A percentile compares a stretch with the other conserved stretches of the same genome.
Evolutionary conservation across 2,113 vertebrate genomes (phyloP).

Genomic region (Heterotilapia buettikoferi): DNA sequence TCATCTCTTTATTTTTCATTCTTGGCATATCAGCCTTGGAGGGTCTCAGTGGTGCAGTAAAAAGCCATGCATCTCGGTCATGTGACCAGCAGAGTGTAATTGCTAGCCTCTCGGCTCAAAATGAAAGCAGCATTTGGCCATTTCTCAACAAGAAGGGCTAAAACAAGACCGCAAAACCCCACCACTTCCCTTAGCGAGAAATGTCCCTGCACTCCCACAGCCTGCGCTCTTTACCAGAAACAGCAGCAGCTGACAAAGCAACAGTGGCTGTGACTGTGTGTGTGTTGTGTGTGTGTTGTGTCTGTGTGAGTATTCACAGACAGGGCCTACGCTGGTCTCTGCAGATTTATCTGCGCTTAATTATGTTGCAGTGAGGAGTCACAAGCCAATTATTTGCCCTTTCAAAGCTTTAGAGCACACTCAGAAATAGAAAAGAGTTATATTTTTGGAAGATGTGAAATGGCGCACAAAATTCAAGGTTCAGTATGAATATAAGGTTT

Average conservation of each 20-base stretch:
- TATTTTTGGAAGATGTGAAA: background rate
- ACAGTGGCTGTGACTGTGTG: background rate
- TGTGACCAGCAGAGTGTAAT: conserved; percentile 38
- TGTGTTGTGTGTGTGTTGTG: background rate
- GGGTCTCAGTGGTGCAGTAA: conserved; percentile 40
- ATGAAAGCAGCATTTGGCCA: conserved; percentile 54
- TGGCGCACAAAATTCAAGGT: background rate
- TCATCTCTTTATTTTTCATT: conserved; percentile 54
- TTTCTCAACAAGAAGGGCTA: conserved; percentile 54
- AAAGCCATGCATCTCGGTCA: conserved; percentile 47
- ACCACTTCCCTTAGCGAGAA: conserved; percentile 67
- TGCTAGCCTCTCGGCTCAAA: conserved; percentile 42
- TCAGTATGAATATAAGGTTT: background rate
- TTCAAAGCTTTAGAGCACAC: conserved; percentile 22
- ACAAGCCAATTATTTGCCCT: conserved; percentile 47
- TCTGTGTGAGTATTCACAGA: background rate
- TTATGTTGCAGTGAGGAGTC: conserved; percentile 33
- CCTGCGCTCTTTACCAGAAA: conserved; percentile 59
- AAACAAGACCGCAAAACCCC: conserved; percentile 49
- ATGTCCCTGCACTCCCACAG: conserved; percentile 62
- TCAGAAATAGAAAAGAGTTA: background rate
- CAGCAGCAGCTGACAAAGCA: conserved; percentile 48
- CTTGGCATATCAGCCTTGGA: conserved; percentile 53
- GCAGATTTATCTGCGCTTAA: conserved; percentile 40
- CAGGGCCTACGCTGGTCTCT: conserved; percentile 10